phyloP scores from a whole-genome alignment of 2,888 invertebrate species.

The Andrena bucephala region DNA sequence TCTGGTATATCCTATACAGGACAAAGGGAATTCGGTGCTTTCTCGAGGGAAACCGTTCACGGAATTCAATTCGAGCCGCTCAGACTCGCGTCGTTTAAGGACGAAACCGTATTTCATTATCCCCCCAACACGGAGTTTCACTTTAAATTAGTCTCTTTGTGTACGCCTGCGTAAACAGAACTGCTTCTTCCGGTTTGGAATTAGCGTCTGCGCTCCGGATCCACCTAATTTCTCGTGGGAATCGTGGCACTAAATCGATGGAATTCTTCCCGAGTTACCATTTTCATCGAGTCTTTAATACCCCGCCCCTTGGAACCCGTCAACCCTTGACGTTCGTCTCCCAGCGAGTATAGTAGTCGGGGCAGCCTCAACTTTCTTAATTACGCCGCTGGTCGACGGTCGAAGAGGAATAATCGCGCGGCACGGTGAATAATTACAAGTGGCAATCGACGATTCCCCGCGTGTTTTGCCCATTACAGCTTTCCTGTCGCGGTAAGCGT shows the following conservation, averaged over 20 bases:
- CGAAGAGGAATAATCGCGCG: slow-evolving; percentile 4
- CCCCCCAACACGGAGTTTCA: slow-evolving; percentile 17
- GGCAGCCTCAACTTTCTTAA: neutral
- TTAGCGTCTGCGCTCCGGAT: neutral
- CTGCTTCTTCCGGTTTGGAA: neutral
- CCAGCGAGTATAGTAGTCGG: neutral
- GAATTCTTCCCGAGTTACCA: neutral
- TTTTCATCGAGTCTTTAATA: neutral
- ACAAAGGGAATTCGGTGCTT: slow-evolving; percentile 6
- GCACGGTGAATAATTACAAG: slow-evolving; percentile 14
- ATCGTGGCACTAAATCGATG: neutral
- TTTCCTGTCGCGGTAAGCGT: slow-evolving; percentile 26
- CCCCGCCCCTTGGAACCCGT: neutral
- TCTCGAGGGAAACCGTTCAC: slow-evolving; percentile 4
- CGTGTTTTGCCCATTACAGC: slow-evolving; percentile 24
- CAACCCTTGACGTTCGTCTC: neutral
- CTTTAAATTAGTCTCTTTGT: slow-evolving; percentile 28
- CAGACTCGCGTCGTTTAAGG: slow-evolving; percentile 22
- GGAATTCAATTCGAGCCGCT: slow-evolving; percentile 35
- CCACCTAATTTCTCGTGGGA: neutral
- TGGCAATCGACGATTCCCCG: neutral
- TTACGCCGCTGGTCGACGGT: neutral
- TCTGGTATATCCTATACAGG: neutral
- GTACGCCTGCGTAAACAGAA: slow-evolving; percentile 38
- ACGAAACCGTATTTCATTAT: slow-evolving; percentile 33